Evolutionary conservation across 2,113 vertebrate genomes (phyloP).

Genomic region (Passer domesticus): DNA sequence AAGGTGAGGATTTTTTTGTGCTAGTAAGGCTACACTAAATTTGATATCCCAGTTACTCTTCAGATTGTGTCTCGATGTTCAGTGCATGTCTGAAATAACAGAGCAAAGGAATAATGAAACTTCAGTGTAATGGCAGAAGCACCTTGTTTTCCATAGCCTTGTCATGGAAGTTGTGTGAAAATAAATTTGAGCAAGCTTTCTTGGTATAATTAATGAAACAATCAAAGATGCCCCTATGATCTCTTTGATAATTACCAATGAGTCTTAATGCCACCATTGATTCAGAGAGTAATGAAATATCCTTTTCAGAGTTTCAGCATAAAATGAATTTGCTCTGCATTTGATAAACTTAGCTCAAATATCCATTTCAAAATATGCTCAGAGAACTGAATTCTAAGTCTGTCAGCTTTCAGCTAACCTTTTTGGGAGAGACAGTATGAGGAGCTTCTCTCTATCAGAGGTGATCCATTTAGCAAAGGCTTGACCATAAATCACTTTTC

Average conservation of each 20-base stretch:
- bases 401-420: not conserved
- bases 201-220: constrained; percentile 37
- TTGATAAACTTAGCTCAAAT: constrained; percentile 18
- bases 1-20: not conserved
- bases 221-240: constrained; percentile 47
- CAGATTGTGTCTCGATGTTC: not conserved
- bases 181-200: constrained; percentile 53
- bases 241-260: constrained; percentile 50
- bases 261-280: constrained; percentile 46
- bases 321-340: constrained; percentile 9
- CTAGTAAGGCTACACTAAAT: not conserved
- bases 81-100: constrained; percentile 4
- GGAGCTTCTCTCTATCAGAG: not conserved
- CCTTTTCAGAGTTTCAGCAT: not conserved
- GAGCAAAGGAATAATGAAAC: constrained; percentile 41
- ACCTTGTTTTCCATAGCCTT: constrained; percentile 18
- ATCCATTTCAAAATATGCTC: not conserved
- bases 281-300: constrained; percentile 27
- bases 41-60: not conserved
- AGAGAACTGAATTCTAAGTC: not conserved
- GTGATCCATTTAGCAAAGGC: not conserved
- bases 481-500: not conserved
- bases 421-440: not conserved
- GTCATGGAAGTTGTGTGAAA: constrained; percentile 61
- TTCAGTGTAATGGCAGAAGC: not conserved